Evolutionary conservation across 2,888 invertebrate genomes (phyloP).

Genomic region (Mesochorus sp.): DNA sequence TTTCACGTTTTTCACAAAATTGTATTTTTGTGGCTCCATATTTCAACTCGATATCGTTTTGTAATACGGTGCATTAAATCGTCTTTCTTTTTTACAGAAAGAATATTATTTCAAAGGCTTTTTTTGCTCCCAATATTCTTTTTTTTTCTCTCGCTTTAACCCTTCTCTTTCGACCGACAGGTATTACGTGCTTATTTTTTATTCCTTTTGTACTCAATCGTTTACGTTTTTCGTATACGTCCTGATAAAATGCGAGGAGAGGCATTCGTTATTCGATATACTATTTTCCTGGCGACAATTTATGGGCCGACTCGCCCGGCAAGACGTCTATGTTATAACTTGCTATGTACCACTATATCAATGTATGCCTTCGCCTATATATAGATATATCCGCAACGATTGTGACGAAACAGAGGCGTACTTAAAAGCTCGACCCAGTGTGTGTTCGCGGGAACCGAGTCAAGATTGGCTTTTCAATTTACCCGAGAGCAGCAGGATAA

Average conservation of each 20-base stretch:
- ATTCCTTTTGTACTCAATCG: conserved; percentile 23
- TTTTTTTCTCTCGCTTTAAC: background rate
- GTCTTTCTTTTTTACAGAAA: background rate
- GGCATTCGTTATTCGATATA: conserved; percentile 47
- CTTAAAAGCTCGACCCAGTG: conserved; percentile 7
- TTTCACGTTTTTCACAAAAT: no score
- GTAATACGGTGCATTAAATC: no score
- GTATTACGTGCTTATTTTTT: conserved; percentile 38
- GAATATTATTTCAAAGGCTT: conserved; percentile 12
- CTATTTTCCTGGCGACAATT: conserved; percentile 49
- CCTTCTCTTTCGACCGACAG: conserved; percentile 8
- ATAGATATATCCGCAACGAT: background rate
- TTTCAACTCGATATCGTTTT: no score
- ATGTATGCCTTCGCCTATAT: background rate
- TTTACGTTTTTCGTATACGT: conserved; percentile 24
- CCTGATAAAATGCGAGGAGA: conserved; percentile 10
- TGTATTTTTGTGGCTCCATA: no score
- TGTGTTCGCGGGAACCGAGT: conserved; percentile 19
- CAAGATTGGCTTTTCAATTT: conserved; percentile 58
- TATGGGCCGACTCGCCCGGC: conserved; percentile 17
- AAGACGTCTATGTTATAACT: conserved; percentile 30
- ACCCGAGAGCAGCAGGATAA: conserved; percentile 35
- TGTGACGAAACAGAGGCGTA: conserved; percentile 32
- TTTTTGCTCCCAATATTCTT: background rate
- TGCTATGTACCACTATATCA: conserved; percentile 7